Conservation (phyloP, 64 coral and sea anemone species). For the Exaiptasia diaphana region DNA sequence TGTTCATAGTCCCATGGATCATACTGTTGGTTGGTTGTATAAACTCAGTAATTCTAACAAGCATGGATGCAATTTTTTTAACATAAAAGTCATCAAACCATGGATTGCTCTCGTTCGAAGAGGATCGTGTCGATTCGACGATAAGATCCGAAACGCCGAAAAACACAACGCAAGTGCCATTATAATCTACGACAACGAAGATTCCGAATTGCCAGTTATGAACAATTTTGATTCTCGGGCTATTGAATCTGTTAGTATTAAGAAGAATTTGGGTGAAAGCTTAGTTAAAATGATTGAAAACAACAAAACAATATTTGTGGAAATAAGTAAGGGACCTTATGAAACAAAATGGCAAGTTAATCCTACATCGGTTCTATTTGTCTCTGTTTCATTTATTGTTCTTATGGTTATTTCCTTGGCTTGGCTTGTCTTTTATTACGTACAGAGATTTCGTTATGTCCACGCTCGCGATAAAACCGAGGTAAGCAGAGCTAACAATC, state of each 20-base stretch:
- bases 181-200: slow-evolving; percentile 64
- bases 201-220: slow-evolving; percentile 38
- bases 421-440: slow-evolving; percentile 97
- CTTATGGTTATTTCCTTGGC: slow-evolving; percentile 98
- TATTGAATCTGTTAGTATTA: slow-evolving; percentile 75
- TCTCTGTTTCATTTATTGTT: slow-evolving; percentile 95
- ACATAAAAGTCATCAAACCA: slow-evolving; percentile 20
- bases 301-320: slow-evolving; percentile 59
- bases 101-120: slow-evolving; percentile 65
- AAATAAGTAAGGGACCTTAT: slow-evolving; percentile 37
- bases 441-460: slow-evolving; percentile 92
- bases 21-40: slow-evolving; percentile 58
- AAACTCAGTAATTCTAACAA: slow-evolving; percentile 27
- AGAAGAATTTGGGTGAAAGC: slow-evolving; percentile 53
- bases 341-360: slow-evolving; percentile 62
- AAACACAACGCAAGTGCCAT: slow-evolving; percentile 80
- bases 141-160: slow-evolving; percentile 70
- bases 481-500: slow-evolving; percentile 43
- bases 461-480: slow-evolving; percentile 97
- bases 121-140: slow-evolving; percentile 60
- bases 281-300: slow-evolving; percentile 33
- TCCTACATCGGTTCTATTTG: slow-evolving; percentile 94
- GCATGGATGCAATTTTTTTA: slow-evolving; percentile 66
- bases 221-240: not conserved
- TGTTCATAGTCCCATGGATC: slow-evolving; percentile 20